phyloP scores from a whole-genome alignment of 1,140 invertebrate species.

The Ceratosolen fusciceps region DNA sequence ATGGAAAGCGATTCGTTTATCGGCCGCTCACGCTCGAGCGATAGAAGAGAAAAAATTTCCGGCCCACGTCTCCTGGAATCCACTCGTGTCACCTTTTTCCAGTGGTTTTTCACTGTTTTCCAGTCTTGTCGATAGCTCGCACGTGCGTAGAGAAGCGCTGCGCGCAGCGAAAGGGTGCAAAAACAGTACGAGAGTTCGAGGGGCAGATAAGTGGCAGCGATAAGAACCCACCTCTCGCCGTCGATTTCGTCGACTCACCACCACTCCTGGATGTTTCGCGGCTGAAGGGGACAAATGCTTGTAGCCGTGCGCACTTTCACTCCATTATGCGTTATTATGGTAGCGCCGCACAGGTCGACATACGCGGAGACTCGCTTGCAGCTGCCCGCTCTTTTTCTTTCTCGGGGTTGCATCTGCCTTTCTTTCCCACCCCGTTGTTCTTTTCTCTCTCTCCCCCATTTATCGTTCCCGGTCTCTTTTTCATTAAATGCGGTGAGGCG shows the following conservation, averaged over 20 bases:
- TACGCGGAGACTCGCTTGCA: slow-evolving; percentile 32
- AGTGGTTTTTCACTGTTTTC: neutral
- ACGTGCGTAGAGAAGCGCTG: neutral
- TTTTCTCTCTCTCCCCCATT: too few relatives aligned
- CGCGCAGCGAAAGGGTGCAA: neutral
- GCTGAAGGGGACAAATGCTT: neutral
- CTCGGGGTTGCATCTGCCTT: slow-evolving; percentile 50
- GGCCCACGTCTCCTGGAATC: neutral
- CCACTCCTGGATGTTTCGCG: neutral
- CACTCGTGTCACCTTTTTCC: neutral
- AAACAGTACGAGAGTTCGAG: neutral
- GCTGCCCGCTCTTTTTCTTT: slow-evolving; percentile 50
- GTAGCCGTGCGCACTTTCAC: neutral
- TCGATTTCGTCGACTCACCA: neutral
- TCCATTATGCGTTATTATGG: slow-evolving; percentile 22
- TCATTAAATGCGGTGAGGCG: slow-evolving; percentile 5
- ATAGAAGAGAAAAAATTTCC: slow-evolving; percentile 1
- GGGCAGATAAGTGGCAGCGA: neutral
- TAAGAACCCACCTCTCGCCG: neutral
- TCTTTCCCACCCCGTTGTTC: slow-evolving; percentile 50
- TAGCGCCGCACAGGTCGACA: neutral
- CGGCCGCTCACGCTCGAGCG: slow-evolving; percentile 34
- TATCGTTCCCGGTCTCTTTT: too few relatives aligned
- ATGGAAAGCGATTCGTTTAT: slow-evolving; percentile 44
- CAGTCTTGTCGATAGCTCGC: too few relatives aligned